Evolutionary conservation across 2,888 invertebrate genomes (phyloP).

Genomic region (Elmis aenea): DNA sequence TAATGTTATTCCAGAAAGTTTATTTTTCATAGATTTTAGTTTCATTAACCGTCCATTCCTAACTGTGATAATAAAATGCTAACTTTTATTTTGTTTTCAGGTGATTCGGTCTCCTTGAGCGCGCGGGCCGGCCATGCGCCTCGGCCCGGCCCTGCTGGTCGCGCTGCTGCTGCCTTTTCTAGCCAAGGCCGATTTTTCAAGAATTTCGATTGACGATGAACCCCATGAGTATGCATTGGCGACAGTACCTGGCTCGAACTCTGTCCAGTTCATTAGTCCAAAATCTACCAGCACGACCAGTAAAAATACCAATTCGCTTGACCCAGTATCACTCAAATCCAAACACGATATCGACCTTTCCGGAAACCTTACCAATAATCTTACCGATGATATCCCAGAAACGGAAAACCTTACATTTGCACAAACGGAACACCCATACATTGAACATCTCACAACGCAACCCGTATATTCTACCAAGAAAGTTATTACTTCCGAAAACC

Average conservation of each 20-base stretch:
- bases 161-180: conserved; percentile 47
- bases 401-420: conserved; percentile 25
- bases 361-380: conserved; percentile 13
- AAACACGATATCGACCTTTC: conserved; percentile 22
- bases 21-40: no score
- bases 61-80: no score
- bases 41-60: no score
- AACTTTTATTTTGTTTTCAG: conserved; percentile 22
- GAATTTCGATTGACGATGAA: conserved; percentile 13
- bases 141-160: conserved; percentile 52
- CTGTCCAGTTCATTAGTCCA: conserved; percentile 12
- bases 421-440: conserved; percentile 13
- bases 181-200: conserved; percentile 24
- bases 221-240: conserved; percentile 9
- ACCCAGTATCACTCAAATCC: conserved; percentile 21
- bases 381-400: conserved; percentile 3
- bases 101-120: conserved; percentile 41
- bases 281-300: conserved; percentile 19
- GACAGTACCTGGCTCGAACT: conserved; percentile 18
- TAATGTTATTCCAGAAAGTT: no score
- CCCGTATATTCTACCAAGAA: conserved; percentile 12
- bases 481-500: conserved; percentile 30
- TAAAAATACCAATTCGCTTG: conserved; percentile 12
- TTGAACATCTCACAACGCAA: conserved; percentile 8
- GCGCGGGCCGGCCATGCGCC: conserved; percentile 57